phyloP scores from a whole-genome alignment of 2,113 vertebrate species.

The Dasyprocta punctata region DNA sequence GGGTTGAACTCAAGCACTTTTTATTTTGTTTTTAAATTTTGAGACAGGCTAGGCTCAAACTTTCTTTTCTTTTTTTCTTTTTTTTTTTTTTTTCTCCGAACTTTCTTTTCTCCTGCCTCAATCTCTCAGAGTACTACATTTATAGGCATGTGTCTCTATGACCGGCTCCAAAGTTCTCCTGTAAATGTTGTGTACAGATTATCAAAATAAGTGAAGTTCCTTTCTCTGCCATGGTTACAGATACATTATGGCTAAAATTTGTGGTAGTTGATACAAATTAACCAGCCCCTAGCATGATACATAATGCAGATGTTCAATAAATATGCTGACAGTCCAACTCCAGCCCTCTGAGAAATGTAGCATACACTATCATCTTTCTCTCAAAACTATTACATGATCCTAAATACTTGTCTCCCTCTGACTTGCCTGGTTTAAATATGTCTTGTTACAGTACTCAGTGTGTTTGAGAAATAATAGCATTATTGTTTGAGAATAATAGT shows the following conservation, averaged over 20 bases:
- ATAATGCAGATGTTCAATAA: background rate
- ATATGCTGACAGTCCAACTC: background rate
- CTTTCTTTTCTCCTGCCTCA: background rate
- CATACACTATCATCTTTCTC: background rate
- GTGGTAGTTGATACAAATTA: background rate
- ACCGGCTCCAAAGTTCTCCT: background rate
- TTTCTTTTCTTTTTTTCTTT: background rate
- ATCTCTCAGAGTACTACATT: background rate
- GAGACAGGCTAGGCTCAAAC: background rate
- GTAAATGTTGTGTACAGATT: background rate
- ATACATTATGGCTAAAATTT: background rate
- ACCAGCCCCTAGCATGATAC: background rate
- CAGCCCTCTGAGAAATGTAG: background rate
- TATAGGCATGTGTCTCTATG: background rate
- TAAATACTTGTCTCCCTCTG: background rate
- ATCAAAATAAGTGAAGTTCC: background rate
- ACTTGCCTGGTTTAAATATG: background rate
- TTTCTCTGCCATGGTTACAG: background rate
- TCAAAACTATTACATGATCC: conserved; percentile 2
- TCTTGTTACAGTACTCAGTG: background rate
- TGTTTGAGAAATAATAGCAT: conserved; percentile 36
- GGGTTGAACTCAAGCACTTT: background rate
- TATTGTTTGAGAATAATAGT: background rate
- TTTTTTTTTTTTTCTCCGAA: background rate
- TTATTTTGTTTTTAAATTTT: background rate